phyloP scores from a whole-genome alignment of 2,888 invertebrate genomes.

The Aquatica leii region DNA sequence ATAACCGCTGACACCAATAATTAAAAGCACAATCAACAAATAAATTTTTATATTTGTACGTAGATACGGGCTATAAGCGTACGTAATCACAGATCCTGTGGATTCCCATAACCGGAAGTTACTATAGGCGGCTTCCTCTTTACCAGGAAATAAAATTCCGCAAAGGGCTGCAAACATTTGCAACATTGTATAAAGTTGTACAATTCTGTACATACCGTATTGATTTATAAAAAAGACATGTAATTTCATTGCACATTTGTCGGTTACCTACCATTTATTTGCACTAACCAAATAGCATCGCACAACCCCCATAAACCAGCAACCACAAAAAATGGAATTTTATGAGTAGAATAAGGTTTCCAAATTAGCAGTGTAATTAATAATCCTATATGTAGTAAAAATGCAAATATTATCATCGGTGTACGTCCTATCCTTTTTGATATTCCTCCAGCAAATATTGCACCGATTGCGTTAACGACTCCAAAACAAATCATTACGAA shows the following conservation, averaged over 20 bases:
- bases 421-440: conserved; percentile 82
- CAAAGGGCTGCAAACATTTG: conserved; percentile 73
- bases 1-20: conserved; percentile 79
- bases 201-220: no score
- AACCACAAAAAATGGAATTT: conserved; percentile 76
- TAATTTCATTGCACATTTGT: background rate
- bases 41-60: conserved; percentile 78
- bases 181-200: background rate
- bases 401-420: conserved; percentile 79
- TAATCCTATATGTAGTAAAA: conserved; percentile 74
- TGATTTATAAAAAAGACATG: background rate
- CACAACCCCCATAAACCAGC: conserved; percentile 89
- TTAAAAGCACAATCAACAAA: conserved; percentile 71
- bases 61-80: conserved; percentile 79
- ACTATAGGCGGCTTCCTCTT: conserved; percentile 90
- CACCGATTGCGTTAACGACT: conserved; percentile 85
- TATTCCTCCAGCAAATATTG: conserved; percentile 79
- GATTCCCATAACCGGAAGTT: conserved; percentile 94
- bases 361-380: conserved; percentile 75
- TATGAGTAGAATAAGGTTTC: conserved; percentile 74
- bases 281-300: conserved; percentile 91
- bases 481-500: conserved; percentile 95
- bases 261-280: conserved; percentile 79
- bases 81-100: conserved; percentile 87
- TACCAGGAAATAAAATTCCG: conserved; percentile 84